Evolutionary conservation across 2,888 invertebrate species (phyloP).

Genomic region (Tipula helvola): DNA sequence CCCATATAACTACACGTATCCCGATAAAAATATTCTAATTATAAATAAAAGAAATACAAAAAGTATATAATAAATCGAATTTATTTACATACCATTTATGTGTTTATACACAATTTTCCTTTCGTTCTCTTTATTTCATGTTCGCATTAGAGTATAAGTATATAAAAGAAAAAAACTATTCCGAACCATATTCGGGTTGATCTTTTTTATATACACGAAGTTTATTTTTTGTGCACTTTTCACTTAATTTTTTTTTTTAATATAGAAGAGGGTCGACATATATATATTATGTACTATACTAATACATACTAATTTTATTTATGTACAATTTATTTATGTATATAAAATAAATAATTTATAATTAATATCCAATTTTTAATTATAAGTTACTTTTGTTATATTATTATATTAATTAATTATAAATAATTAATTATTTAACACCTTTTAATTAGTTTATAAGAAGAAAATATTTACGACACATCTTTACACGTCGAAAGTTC

Average conservation of each 20-base stretch:
- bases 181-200: neutral
- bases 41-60: neutral
- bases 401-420: neutral
- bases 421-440: neutral
- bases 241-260: neutral
- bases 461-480: neutral
- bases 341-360: neutral
- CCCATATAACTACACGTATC: neutral
- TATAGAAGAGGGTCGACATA: neutral
- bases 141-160: neutral
- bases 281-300: neutral
- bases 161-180: neutral
- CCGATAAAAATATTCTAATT: neutral
- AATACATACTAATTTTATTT: neutral
- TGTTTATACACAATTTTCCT: neutral
- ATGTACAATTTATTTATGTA: neutral
- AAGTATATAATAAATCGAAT: neutral
- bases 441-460: neutral
- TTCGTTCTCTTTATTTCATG: neutral
- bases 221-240: neutral
- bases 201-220: neutral
- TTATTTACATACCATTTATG: neutral
- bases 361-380: neutral
- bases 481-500: neutral
- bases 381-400: neutral